Evolutionary conservation across 2,797 vertebrate species (phyloP).

Genomic region (Bradypus variegatus): DNA sequence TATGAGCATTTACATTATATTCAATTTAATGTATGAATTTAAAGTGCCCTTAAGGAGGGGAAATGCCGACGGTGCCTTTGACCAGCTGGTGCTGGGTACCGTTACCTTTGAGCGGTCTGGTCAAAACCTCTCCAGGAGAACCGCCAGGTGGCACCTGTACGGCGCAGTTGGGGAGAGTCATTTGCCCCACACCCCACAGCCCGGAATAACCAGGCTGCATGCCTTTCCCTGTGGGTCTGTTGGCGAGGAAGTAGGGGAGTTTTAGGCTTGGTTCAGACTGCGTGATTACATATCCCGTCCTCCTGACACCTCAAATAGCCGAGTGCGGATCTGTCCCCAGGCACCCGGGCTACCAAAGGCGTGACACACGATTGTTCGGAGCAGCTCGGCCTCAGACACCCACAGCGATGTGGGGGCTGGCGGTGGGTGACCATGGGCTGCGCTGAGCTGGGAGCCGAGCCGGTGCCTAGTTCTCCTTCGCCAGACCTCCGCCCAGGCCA

Average conservation of each 20-base stretch:
- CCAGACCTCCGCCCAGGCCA: not conserved
- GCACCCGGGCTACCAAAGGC: not conserved
- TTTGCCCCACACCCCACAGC: constrained; percentile 30
- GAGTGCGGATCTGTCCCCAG: not conserved
- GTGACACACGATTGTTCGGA: not conserved
- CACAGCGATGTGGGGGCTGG: not conserved
- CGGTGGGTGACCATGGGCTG: not conserved
- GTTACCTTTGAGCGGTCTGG: not conserved
- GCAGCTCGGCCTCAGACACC: not conserved
- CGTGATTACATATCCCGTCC: constrained; percentile 21
- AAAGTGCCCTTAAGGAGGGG: not conserved
- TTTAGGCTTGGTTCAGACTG: constrained; percentile 18
- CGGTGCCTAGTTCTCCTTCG: not conserved
- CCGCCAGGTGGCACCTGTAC: constrained; percentile 67
- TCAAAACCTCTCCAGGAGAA: not conserved
- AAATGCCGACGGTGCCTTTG: not conserved
- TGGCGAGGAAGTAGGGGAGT: constrained; percentile 40
- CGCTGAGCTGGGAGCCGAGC: not conserved
- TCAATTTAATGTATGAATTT: constrained; percentile 20
- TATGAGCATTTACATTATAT: not conserved
- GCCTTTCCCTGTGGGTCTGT: constrained; percentile 13
- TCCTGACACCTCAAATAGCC: constrained; percentile 24
- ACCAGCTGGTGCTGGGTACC: not conserved
- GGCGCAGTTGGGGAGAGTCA: constrained; percentile 42
- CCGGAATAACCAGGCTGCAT: constrained; percentile 3